Conservation (phyloP, 2,888 invertebrate genomes). For the Sinhomidia bicolor region DNA sequence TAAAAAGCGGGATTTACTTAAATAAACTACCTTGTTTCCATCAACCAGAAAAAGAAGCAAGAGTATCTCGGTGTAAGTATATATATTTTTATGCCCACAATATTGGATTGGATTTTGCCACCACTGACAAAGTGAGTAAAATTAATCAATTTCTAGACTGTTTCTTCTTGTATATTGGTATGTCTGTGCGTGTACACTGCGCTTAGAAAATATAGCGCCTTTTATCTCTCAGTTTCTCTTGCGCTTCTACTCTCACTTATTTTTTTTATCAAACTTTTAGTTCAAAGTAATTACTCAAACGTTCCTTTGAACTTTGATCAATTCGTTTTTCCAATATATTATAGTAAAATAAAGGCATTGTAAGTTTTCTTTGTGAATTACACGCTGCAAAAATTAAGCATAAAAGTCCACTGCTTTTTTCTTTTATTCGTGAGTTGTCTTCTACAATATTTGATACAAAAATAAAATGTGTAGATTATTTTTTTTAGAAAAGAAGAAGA, state of each 20-base stretch:
- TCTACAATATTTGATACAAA: neutral
- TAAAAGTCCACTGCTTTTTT: neutral
- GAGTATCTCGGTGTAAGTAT: neutral
- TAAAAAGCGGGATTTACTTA: neutral
- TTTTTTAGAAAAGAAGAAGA: neutral
- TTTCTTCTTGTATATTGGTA: neutral
- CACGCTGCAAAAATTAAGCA: neutral
- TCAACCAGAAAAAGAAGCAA: neutral
- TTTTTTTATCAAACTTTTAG: neutral
- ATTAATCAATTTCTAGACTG: conserved; percentile 31
- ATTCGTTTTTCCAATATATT: neutral
- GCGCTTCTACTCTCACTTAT: too few relatives aligned
- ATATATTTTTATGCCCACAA: too few relatives aligned
- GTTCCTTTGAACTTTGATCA: conserved; percentile 34
- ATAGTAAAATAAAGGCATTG: neutral
- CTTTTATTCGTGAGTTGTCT: neutral
- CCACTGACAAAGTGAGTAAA: conserved; percentile 34
- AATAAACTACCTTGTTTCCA: neutral
- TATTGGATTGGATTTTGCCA: neutral
- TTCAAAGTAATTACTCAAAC: conserved; percentile 42
- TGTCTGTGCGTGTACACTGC: neutral
- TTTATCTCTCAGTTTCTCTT: conserved; percentile 10
- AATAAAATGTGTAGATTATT: neutral
- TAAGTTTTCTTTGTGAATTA: neutral
- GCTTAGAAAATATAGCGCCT: neutral